These are phyloP conservation scores for Cryptocheilus praepositus DNA, from an alignment of 2,888 invertebrate genomes.

Conservation along the genomic window DNA sequence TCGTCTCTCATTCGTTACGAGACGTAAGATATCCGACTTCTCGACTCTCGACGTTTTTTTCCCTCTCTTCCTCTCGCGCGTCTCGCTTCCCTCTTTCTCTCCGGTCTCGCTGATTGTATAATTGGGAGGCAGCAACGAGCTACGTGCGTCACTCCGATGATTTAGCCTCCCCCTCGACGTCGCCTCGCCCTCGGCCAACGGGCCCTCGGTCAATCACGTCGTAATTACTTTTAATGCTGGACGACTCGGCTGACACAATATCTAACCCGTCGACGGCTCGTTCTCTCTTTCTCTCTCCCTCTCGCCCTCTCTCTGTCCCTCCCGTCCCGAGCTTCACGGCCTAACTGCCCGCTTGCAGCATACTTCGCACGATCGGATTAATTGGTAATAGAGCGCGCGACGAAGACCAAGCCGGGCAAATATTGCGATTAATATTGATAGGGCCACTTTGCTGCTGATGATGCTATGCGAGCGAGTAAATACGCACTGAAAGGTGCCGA, in stretches of 20 bases:
- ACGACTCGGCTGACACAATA: constrained; percentile 74
- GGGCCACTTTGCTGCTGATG: constrained; percentile 64
- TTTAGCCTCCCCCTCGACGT: constrained; percentile 66
- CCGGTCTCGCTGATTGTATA: constrained; percentile 70
- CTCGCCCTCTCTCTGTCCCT: constrained; percentile 25
- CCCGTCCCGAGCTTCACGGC: constrained; percentile 41
- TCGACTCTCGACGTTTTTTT: constrained; percentile 14
- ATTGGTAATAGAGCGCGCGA: constrained; percentile 72
- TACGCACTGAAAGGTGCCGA: constrained; percentile 2
- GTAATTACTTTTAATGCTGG: constrained; percentile 74
- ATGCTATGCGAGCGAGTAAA: background rate
- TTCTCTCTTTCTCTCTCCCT: constrained; percentile 44
- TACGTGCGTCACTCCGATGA: constrained; percentile 74
- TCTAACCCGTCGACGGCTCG: constrained; percentile 70
- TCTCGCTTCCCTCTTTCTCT: constrained; percentile 27
- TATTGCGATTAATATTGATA: constrained; percentile 72
- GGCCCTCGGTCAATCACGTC: constrained; percentile 73
- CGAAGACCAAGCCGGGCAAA: constrained; percentile 62
- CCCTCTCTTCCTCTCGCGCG: constrained; percentile 23
- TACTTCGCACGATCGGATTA: constrained; percentile 74
- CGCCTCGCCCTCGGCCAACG: constrained; percentile 64
- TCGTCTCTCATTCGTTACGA: constrained; percentile 34
- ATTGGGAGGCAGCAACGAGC: constrained; percentile 74
- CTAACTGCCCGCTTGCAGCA: constrained; percentile 66
- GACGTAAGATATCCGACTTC: constrained; percentile 15